Conservation (phyloP, 2,797 vertebrate genomes). For the Menidia menidia region DNA sequence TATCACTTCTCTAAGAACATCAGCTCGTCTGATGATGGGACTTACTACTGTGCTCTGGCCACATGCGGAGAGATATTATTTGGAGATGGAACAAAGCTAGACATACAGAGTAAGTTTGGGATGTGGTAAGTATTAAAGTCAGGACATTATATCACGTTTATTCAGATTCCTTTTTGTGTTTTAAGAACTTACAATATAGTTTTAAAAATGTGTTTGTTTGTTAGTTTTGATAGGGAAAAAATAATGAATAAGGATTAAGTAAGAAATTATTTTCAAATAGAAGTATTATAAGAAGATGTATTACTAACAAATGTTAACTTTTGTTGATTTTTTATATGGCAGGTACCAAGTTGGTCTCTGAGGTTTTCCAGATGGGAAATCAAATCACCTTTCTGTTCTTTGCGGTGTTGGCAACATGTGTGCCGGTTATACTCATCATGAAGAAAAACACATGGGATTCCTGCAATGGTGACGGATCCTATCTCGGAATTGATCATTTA, state of each 20-base stretch:
- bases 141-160: too few relatives aligned
- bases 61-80: conserved; percentile 47
- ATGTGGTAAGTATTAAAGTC: not conserved
- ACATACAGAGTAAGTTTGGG: conserved; percentile 12
- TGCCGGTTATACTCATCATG: not conserved
- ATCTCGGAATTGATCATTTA: not conserved
- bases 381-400: not conserved
- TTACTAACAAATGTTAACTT: not conserved
- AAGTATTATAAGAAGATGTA: not conserved
- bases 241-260: too few relatives aligned
- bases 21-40: conserved; percentile 50
- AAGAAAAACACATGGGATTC: conserved; percentile 16
- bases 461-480: conserved; percentile 26
- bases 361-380: not conserved
- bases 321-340: not conserved
- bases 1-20: conserved; percentile 28
- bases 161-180: too few relatives aligned
- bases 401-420: conserved; percentile 1
- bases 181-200: too few relatives aligned
- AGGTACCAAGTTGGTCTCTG: not conserved
- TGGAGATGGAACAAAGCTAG: conserved; percentile 29
- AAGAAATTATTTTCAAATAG: not conserved
- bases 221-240: not conserved
- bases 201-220: too few relatives aligned
- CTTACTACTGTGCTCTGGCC: conserved; percentile 62